These are phyloP conservation scores for Xenentodon cancila DNA, from an alignment of 2,797 vertebrate genomes.

Conservation along the genomic window DNA sequence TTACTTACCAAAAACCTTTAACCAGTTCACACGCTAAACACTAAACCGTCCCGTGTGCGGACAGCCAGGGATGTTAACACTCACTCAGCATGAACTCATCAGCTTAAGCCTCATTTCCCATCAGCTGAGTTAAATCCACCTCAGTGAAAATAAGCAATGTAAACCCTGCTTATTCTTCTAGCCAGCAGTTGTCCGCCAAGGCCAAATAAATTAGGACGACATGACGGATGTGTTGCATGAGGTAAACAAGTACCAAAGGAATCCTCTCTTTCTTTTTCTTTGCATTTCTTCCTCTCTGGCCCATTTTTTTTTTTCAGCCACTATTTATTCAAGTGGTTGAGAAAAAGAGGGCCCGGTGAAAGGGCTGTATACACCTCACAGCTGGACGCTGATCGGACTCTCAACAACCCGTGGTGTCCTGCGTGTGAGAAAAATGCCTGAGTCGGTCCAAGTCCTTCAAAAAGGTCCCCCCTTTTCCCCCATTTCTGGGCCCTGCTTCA, in stretches of 20 bases:
- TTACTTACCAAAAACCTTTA: not conserved
- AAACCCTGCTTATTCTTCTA: slow-evolving; percentile 26
- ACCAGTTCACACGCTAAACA: not conserved
- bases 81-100: slow-evolving; percentile 15
- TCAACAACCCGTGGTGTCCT: slow-evolving; percentile 66
- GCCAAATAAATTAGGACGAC: slow-evolving; percentile 56
- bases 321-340: slow-evolving; percentile 75
- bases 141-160: slow-evolving; percentile 34
- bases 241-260: slow-evolving; percentile 68
- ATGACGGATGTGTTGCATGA: slow-evolving; percentile 68
- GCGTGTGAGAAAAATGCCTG: slow-evolving; percentile 69
- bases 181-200: slow-evolving; percentile 43
- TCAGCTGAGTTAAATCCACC: slow-evolving; percentile 31
- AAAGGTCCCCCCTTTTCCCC: slow-evolving; percentile 31
- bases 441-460: slow-evolving; percentile 48
- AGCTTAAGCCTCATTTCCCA: slow-evolving; percentile 29
- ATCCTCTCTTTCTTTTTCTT: slow-evolving; percentile 45
- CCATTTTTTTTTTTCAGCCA: slow-evolving; percentile 59
- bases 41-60: slow-evolving; percentile 5
- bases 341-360: slow-evolving; percentile 68
- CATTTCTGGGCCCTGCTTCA: slow-evolving; percentile 35
- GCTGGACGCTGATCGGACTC: slow-evolving; percentile 79
- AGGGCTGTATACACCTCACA: slow-evolving; percentile 77
- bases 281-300: slow-evolving; percentile 40
- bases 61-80: slow-evolving; percentile 8